Conservation (phyloP, 2,797 vertebrate species). For the Steatocranus sp. region DNA sequence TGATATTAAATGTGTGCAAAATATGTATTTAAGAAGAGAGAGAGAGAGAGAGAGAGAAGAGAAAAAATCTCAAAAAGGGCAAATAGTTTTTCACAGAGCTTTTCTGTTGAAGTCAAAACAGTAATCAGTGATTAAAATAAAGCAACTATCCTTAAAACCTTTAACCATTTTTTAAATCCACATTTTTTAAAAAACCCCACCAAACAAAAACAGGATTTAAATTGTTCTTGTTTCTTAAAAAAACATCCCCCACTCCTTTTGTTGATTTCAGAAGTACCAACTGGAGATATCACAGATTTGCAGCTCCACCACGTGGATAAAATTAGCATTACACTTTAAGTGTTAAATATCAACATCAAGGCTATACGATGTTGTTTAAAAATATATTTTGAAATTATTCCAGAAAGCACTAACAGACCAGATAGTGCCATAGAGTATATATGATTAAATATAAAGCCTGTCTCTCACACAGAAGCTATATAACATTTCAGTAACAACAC, state of each 20-base stretch:
- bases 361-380: not conserved
- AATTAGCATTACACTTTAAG: not conserved
- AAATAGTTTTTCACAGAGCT: not conserved
- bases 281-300: not conserved
- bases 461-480: not conserved
- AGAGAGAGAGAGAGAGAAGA: not conserved
- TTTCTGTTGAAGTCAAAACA: not conserved
- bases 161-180: fast-evolving
- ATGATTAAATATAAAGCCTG: not conserved
- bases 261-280: not conserved
- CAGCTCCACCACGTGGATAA: constrained; percentile 32
- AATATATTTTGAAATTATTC: not conserved
- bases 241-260: not conserved
- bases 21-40: not conserved
- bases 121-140: not conserved
- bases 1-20: not conserved
- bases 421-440: not conserved
- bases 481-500: not conserved
- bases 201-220: not conserved
- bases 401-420: not conserved
- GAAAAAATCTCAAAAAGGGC: not conserved
- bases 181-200: not conserved
- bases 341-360: not conserved
- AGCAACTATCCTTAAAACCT: not conserved
- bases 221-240: not conserved